Conservation (phyloP, 2,797 vertebrate species). For the Miichthys miiuy region DNA sequence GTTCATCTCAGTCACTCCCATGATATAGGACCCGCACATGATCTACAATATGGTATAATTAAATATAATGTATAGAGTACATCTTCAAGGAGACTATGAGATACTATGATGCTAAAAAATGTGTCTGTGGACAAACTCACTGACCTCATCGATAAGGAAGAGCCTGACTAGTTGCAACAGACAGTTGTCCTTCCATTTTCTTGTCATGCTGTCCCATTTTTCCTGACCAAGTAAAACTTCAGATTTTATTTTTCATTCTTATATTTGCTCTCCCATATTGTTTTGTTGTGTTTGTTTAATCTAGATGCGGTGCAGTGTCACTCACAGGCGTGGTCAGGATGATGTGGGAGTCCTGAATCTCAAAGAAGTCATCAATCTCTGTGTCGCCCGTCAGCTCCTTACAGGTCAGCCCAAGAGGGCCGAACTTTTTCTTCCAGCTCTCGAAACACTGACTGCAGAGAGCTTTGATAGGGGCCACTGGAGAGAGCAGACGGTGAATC, state of each 20-base stretch:
- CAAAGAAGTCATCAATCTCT: constrained; percentile 95
- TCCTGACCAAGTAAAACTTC: constrained; percentile 82
- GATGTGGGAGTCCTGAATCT: constrained; percentile 95
- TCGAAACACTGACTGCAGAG: constrained; percentile 96
- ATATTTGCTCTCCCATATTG: background rate
- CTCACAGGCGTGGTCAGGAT: constrained; percentile 97
- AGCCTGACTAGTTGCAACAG: constrained; percentile 93
- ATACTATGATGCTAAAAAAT: too few species aligned
- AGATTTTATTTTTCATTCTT: background rate
- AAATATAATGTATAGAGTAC: constrained; percentile 11
- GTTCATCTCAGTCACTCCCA: background rate
- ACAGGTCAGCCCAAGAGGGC: constrained; percentile 92
- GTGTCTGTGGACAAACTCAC: constrained; percentile 16
- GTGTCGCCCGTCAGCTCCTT: constrained; percentile 99
- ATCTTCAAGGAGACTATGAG: background rate
- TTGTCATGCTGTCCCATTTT: constrained; percentile 99
- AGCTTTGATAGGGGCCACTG: constrained; percentile 99
- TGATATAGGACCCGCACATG: background rate
- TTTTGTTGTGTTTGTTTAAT: constrained; percentile 1
- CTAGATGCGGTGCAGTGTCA: constrained; percentile 57
- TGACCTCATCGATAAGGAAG: constrained; percentile 92
- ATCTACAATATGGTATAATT: constrained; percentile 24
- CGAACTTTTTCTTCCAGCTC: constrained; percentile 96
- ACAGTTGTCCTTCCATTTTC: constrained; percentile 95
- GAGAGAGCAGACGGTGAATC: constrained; percentile 45